These are phyloP conservation scores for Melieria picta DNA, from an alignment of 2,888 invertebrate genomes.

Conservation along the genomic window DNA sequence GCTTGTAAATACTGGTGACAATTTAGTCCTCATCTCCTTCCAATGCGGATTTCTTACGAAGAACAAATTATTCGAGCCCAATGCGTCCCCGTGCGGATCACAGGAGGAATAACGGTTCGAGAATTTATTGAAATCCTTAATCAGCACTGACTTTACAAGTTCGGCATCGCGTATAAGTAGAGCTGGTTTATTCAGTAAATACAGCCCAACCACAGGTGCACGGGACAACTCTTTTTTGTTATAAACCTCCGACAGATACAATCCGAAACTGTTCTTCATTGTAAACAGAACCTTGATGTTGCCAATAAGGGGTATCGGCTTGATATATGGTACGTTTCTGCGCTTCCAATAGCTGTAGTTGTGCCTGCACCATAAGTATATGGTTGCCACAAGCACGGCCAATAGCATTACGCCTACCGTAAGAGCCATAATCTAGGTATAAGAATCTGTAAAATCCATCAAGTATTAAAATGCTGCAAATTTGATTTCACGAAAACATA, in stretches of 20 bases:
- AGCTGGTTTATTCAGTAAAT: constrained; percentile 66
- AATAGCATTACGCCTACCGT: constrained; percentile 22
- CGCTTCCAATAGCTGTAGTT: constrained; percentile 60
- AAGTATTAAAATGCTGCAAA: too few species aligned
- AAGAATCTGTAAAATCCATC: too few species aligned
- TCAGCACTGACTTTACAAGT: constrained; percentile 65
- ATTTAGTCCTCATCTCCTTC: constrained; percentile 64
- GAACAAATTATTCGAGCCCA: constrained; percentile 66
- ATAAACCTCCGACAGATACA: constrained; percentile 63
- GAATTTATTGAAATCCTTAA: constrained; percentile 67
- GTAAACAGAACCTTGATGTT: constrained; percentile 61
- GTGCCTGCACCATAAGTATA: constrained; percentile 62
- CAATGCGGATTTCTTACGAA: constrained; percentile 65
- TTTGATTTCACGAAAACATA: too few species aligned
- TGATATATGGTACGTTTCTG: constrained; percentile 60
- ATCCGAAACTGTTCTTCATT: constrained; percentile 53
- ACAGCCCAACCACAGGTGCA: constrained; percentile 61
- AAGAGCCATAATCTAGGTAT: too few species aligned
- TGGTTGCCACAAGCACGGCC: constrained; percentile 41
- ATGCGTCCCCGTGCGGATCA: constrained; percentile 59
- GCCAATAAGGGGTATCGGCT: constrained; percentile 65
- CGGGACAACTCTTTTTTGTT: constrained; percentile 51
- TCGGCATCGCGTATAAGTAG: constrained; percentile 66
- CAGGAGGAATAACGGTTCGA: constrained; percentile 52
- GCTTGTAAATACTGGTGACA: constrained; percentile 67